A percentile compares a stretch with the other conserved stretches of the same genome.
These are phyloP conservation scores for Melanotus villosus DNA, from an alignment of 2,888 invertebrate species.

Conservation along the genomic window DNA sequence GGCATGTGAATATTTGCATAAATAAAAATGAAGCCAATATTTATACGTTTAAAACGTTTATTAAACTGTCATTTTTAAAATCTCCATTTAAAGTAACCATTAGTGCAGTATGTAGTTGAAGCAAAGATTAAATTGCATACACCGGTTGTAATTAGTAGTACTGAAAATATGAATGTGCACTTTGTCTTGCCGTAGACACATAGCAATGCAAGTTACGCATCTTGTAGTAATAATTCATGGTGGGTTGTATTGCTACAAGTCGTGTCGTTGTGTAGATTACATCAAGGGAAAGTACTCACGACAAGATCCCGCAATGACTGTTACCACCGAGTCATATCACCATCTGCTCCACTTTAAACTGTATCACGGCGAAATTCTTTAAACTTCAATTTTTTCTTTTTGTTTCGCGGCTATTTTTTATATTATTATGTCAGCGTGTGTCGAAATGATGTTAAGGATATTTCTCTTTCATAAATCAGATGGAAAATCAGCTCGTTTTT, in stretches of 20 bases:
- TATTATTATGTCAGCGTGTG: too few relatives aligned
- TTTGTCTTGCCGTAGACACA: slow-evolving; percentile 30
- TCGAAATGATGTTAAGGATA: too few relatives aligned
- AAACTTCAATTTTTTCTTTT: too few relatives aligned
- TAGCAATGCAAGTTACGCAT: slow-evolving; percentile 40
- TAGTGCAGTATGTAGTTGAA: neutral
- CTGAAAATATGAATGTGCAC: slow-evolving; percentile 28
- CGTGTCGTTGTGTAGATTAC: slow-evolving; percentile 37
- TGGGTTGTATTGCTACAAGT: slow-evolving; percentile 33
- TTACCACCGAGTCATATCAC: slow-evolving; percentile 33
- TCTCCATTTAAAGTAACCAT: neutral
- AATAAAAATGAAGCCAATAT: too few relatives aligned
- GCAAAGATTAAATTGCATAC: slow-evolving; percentile 12
- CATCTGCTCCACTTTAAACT: slow-evolving; percentile 33
- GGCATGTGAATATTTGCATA: too few relatives aligned
- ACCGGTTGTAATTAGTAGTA: slow-evolving; percentile 15
- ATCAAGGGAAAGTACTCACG: slow-evolving; percentile 42
- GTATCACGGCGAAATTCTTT: too few relatives aligned
- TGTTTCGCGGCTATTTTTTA: too few relatives aligned
- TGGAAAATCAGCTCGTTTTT: too few relatives aligned
- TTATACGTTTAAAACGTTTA: too few relatives aligned
- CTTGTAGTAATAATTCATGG: slow-evolving; percentile 37
- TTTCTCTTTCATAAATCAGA: too few relatives aligned
- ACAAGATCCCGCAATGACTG: slow-evolving; percentile 35
- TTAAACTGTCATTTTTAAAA: too few relatives aligned